phyloP scores from a whole-genome alignment of 2,797 vertebrate species.

The Crypturellus tataupa region DNA sequence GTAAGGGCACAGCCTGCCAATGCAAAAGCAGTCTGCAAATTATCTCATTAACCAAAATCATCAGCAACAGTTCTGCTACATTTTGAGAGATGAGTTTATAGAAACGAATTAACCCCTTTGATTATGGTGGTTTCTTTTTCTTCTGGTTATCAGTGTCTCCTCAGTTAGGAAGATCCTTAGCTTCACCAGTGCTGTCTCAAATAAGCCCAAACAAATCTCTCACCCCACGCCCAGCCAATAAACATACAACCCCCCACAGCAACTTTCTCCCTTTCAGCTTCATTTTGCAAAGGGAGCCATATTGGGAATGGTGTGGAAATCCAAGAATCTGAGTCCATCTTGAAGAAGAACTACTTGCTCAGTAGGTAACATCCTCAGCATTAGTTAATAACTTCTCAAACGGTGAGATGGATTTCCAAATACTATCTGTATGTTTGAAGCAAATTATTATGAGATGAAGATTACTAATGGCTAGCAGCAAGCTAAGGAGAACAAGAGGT shows the following conservation, averaged over 20 bases:
- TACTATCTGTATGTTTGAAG: not conserved
- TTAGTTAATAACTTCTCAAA: not conserved
- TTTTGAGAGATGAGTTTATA: not conserved
- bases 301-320: not conserved
- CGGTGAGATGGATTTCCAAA: not conserved
- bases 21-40: conserved; percentile 6
- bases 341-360: not conserved
- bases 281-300: rapidly evolving
- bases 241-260: rapidly evolving
- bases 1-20: not conserved
- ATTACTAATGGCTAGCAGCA: not conserved
- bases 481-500: not conserved
- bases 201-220: not conserved
- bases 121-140: not conserved
- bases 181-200: not conserved
- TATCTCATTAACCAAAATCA: not conserved
- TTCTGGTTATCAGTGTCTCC: rapidly evolving
- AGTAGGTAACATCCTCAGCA: not conserved
- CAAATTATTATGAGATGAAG: not conserved
- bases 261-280: not conserved
- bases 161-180: not conserved
- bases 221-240: rapidly evolving
- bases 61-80: not conserved
- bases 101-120: not conserved
- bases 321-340: not conserved